Evolutionary conservation across 2,888 invertebrate genomes (phyloP).

Genomic region (Plusia festucae): DNA sequence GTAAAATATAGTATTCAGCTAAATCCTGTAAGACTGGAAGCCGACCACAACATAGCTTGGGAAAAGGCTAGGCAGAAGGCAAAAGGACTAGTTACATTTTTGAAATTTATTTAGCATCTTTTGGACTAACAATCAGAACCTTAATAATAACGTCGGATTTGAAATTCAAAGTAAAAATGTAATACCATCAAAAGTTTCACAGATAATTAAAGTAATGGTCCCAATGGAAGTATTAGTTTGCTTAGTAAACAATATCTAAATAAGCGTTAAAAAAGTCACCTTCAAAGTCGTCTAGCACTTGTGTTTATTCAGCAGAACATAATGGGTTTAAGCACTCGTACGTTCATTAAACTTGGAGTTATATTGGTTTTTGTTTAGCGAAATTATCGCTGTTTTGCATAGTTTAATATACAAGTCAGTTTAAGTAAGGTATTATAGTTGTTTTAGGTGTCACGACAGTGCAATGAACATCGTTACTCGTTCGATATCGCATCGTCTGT

Average conservation of each 20-base stretch:
- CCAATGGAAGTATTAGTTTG: conserved; percentile 3
- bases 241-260: conserved; percentile 2
- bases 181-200: conserved; percentile 4
- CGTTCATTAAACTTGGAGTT: conserved; percentile 34
- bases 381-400: conserved; percentile 31
- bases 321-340: conserved; percentile 32
- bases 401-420: conserved; percentile 33
- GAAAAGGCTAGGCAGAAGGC: too few relatives aligned
- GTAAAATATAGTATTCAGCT: too few relatives aligned
- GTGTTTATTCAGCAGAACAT: conserved; percentile 32
- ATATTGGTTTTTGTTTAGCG: conserved; percentile 34
- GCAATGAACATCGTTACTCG: conserved; percentile 53
- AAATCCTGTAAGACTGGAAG: too few relatives aligned
- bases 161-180: neutral
- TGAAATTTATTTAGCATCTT: too few relatives aligned
- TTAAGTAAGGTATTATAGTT: conserved; percentile 30
- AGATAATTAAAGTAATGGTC: neutral
- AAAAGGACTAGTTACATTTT: too few relatives aligned
- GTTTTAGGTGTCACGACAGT: conserved; percentile 50
- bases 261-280: conserved; percentile 5
- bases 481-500: conserved; percentile 53
- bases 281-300: conserved; percentile 6
- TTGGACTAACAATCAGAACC: too few relatives aligned
- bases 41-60: too few relatives aligned
- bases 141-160: neutral